phyloP scores from a whole-genome alignment of 2,797 vertebrate genomes.

The Cryptoblepharus egeriae region DNA sequence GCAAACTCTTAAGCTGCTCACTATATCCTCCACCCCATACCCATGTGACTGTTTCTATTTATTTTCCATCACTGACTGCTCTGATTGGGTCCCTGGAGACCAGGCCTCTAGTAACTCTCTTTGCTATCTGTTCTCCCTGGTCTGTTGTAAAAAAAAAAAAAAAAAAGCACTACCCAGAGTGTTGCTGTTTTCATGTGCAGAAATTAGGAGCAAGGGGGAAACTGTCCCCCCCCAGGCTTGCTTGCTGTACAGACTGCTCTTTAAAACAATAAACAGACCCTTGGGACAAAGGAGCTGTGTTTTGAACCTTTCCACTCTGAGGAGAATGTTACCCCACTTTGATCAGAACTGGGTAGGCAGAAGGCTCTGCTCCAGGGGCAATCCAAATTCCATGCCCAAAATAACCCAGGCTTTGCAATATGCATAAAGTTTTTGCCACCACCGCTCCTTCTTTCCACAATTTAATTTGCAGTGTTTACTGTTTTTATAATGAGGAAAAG shows the following conservation, averaged over 20 bases:
- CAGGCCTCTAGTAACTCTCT: rapidly evolving
- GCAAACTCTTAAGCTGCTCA: background rate
- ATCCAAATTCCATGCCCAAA: background rate
- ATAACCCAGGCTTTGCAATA: background rate
- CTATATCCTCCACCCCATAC: background rate
- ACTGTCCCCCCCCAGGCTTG: too few species aligned
- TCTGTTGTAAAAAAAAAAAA: too few species aligned
- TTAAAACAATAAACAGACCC: background rate
- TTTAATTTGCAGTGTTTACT: background rate
- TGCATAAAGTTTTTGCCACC: too few species aligned
- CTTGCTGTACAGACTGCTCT: rapidly evolving
- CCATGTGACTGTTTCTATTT: conserved; percentile 35
- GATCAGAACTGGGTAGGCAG: background rate
- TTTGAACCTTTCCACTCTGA: conserved; percentile 9
- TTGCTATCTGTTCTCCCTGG: background rate
- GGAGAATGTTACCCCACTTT: background rate
- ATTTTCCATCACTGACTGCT: background rate
- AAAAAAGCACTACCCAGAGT: background rate
- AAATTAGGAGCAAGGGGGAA: too few species aligned
- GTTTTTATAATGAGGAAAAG: background rate
- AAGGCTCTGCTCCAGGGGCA: background rate
- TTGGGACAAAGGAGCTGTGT: too few species aligned
- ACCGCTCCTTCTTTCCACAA: background rate
- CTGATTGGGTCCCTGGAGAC: background rate
- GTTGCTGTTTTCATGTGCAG: rapidly evolving